Percentiles rank a stretch among this genome's conserved stretches.
Conservation (phyloP, 2,797 vertebrate genomes). For the Mionectes olivaceus region DNA sequence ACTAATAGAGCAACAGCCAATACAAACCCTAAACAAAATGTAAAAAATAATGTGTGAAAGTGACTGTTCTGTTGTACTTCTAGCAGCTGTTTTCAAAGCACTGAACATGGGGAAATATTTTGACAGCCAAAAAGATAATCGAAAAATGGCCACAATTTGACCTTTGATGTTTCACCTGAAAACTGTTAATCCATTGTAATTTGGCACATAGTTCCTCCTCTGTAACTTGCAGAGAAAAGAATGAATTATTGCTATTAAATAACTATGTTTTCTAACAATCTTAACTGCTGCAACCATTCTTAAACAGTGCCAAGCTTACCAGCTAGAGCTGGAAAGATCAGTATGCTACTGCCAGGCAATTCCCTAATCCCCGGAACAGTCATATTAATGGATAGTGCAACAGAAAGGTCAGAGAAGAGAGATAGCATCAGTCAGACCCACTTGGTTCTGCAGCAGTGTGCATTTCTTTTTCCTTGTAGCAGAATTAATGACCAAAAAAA, state of each 20-base stretch:
- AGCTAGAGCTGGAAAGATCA: not conserved
- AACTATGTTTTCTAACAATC: not conserved
- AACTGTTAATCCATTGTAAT: not conserved
- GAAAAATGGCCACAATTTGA: not conserved
- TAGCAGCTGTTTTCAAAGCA: not conserved
- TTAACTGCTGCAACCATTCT: not conserved
- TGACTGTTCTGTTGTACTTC: not conserved
- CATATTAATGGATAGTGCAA: not conserved
- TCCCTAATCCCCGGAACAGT: not conserved
- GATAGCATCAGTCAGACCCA: not conserved
- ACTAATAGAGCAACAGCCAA: not conserved
- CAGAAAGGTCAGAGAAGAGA: slow-evolving; percentile 13
- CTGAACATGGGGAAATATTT: not conserved
- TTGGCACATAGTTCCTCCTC: not conserved
- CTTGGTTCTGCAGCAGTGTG: not conserved
- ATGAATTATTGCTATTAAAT: not conserved
- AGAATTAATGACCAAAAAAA: not conserved
- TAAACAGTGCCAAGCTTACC: not conserved
- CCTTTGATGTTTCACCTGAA: not conserved
- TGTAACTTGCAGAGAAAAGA: not conserved
- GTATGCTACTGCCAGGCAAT: not conserved
- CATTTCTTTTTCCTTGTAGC: not conserved
- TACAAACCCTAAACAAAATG: not conserved
- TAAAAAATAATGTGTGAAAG: not conserved
- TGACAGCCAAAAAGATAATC: not conserved